Conservation (phyloP, 2,888 invertebrate species). For the Cheilosia variabilis region DNA sequence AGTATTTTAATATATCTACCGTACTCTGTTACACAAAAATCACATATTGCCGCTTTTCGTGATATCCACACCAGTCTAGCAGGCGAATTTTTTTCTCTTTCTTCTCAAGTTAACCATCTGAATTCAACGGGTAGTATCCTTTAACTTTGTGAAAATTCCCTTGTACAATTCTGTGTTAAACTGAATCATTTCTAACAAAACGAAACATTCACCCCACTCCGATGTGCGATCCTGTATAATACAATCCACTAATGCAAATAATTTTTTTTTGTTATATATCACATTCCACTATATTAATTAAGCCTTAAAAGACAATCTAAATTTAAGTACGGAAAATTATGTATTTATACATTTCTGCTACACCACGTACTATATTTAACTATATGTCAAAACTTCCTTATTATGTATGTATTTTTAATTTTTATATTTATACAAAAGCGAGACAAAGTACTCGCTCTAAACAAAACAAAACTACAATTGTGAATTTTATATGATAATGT, state of each 20-base stretch:
- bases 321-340: slow-evolving; percentile 41
- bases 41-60: too few relatives aligned
- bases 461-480: slow-evolving; percentile 59
- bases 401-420: slow-evolving; percentile 40
- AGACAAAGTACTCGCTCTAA: slow-evolving; percentile 70
- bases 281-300: slow-evolving; percentile 70
- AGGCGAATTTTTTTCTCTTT: too few relatives aligned
- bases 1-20: too few relatives aligned
- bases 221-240: slow-evolving; percentile 16
- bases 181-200: slow-evolving; percentile 37
- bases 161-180: neutral
- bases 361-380: slow-evolving; percentile 39
- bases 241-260: slow-evolving; percentile 26
- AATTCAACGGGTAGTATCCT: too few relatives aligned
- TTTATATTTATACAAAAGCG: slow-evolving; percentile 59
- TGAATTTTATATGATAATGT: slow-evolving; percentile 51
- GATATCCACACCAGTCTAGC: too few relatives aligned
- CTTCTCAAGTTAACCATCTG: too few relatives aligned
- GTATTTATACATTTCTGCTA: slow-evolving; percentile 51
- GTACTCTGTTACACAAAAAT: too few relatives aligned
- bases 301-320: slow-evolving; percentile 68
- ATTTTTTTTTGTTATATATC: slow-evolving; percentile 32
- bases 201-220: slow-evolving; percentile 32
- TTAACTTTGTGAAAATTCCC: too few relatives aligned
- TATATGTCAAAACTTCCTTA: slow-evolving; percentile 24